phyloP scores from a whole-genome alignment of 2,797 vertebrate genomes.

The Synaphobranchus kaupii region DNA sequence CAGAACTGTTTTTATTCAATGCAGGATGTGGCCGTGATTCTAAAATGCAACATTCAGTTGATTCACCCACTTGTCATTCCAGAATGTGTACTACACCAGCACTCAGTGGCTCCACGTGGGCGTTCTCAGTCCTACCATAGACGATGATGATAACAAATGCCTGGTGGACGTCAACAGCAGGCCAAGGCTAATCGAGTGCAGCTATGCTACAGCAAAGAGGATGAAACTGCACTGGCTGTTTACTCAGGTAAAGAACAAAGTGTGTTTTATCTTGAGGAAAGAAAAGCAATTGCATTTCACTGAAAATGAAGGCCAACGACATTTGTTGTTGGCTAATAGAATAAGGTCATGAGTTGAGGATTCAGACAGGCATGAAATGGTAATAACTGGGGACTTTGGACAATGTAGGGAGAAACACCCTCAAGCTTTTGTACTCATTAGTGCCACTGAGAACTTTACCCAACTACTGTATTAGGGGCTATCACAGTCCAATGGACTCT shows the following conservation, averaged over 20 bases:
- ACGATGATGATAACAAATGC: slow-evolving; percentile 97
- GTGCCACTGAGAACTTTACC: slow-evolving; percentile 1
- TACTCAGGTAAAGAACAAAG: slow-evolving; percentile 82
- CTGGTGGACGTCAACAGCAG: slow-evolving; percentile 95
- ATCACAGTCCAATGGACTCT: slow-evolving; percentile 31
- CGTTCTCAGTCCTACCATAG: slow-evolving; percentile 89
- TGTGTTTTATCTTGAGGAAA: not conserved
- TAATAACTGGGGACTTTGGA: not conserved
- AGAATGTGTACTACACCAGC: slow-evolving; percentile 97
- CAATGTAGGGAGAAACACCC: not conserved
- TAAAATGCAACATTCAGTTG: not conserved
- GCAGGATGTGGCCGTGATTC: not conserved
- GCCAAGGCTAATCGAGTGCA: slow-evolving; percentile 93
- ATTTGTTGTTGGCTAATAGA: not conserved
- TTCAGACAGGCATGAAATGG: not conserved
- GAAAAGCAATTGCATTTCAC: not conserved
- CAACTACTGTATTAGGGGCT: slow-evolving; percentile 2
- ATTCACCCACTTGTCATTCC: slow-evolving; percentile 56
- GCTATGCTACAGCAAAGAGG: slow-evolving; percentile 90
- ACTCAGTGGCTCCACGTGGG: slow-evolving; percentile 89
- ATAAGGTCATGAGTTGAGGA: slow-evolving; percentile 1
- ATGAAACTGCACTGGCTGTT: slow-evolving; percentile 98
- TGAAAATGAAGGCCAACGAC: not conserved
- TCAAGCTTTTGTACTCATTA: slow-evolving; percentile 11
- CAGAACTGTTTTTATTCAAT: not conserved